Evolutionary conservation across 92 coral and sea anemone species (phyloP).

Genomic region (Virgularia gustaviana): DNA sequence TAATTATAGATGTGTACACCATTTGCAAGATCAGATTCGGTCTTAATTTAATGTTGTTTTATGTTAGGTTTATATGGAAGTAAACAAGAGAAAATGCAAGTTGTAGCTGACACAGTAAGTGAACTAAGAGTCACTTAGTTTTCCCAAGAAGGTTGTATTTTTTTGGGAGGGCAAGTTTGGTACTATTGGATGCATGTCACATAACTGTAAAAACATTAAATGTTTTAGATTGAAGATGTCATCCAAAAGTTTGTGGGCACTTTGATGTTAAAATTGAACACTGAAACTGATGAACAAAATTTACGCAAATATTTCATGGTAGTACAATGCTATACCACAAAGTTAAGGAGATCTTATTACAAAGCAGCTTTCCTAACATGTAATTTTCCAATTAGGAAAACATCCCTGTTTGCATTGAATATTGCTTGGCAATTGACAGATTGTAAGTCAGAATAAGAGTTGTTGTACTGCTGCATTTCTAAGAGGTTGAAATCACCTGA

Average conservation of each 20-base stretch:
- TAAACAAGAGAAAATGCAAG: slow-evolving; percentile 51
- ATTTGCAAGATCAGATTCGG: not conserved
- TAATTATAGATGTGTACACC: not conserved
- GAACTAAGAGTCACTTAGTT: not conserved
- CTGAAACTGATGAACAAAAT: slow-evolving; percentile 49
- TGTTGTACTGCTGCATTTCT: too few relatives aligned
- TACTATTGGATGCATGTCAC: too few relatives aligned
- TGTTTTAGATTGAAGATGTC: slow-evolving; percentile 65
- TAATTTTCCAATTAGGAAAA: slow-evolving; percentile 52
- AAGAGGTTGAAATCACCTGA: too few relatives aligned
- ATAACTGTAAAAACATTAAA: not conserved
- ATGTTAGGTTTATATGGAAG: slow-evolving; percentile 68
- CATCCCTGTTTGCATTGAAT: slow-evolving; percentile 74
- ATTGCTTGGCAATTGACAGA: slow-evolving; percentile 75
- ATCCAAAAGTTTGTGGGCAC: slow-evolving; percentile 63
- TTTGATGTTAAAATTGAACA: slow-evolving; percentile 65
- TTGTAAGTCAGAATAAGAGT: too few relatives aligned
- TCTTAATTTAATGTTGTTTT: not conserved
- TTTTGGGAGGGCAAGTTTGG: too few relatives aligned
- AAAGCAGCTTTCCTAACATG: not conserved
- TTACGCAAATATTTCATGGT: slow-evolving; percentile 74
- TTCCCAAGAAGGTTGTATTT: too few relatives aligned
- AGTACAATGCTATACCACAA: not conserved
- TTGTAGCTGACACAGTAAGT: slow-evolving; percentile 77
- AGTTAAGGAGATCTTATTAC: not conserved